A percentile compares a stretch with the other conserved stretches of the same genome.
These are phyloP conservation scores for Nixonia krombeini DNA, from an alignment of 1,140 invertebrate species.

Conservation along the genomic window DNA sequence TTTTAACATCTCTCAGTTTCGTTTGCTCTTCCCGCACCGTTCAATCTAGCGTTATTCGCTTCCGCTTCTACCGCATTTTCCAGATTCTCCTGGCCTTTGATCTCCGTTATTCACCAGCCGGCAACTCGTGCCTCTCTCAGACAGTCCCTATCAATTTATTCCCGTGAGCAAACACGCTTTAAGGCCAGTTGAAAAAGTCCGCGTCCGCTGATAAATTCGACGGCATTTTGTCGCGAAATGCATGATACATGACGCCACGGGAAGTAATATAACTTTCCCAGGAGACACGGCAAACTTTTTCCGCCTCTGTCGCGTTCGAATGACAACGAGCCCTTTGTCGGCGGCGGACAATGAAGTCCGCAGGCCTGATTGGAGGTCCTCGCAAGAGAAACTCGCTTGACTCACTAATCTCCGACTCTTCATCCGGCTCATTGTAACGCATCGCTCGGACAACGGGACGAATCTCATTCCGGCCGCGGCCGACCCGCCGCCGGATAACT, in stretches of 20 bases:
- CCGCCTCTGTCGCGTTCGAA: too few relatives aligned
- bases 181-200: too few relatives aligned
- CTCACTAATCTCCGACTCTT: slow-evolving; percentile 30
- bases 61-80: slow-evolving; percentile 25
- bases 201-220: too few relatives aligned
- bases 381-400: background rate
- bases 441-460: slow-evolving; percentile 26
- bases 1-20: slow-evolving; percentile 34
- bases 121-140: too few relatives aligned
- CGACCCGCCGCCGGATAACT: slow-evolving; percentile 8
- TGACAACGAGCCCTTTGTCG: slow-evolving; percentile 17
- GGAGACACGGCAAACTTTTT: background rate
- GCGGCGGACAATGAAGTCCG: slow-evolving; percentile 12
- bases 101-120: too few relatives aligned
- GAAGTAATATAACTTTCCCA: too few relatives aligned
- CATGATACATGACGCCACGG: too few relatives aligned
- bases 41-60: slow-evolving; percentile 18
- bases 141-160: too few relatives aligned
- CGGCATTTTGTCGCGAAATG: too few relatives aligned
- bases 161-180: too few relatives aligned
- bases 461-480: slow-evolving; percentile 57
- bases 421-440: slow-evolving; percentile 44
- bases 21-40: slow-evolving; percentile 28
- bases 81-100: slow-evolving; percentile 27
- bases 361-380: slow-evolving; percentile 15